phyloP scores from a whole-genome alignment of 2,888 invertebrate genomes.

The Thereva nobilitata region DNA sequence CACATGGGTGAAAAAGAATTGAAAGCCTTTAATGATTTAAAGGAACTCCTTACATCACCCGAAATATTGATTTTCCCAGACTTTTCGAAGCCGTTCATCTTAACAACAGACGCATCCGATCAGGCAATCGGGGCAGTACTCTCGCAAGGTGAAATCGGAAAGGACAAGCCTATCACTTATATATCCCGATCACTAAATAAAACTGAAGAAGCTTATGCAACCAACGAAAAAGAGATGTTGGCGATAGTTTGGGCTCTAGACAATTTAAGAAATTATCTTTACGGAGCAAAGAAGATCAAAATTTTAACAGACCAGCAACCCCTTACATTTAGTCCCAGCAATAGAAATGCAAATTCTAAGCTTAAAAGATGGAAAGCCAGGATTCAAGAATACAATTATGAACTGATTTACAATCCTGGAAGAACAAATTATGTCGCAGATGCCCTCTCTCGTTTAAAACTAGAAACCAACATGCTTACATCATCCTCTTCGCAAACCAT shows the following conservation, averaged over 20 bases:
- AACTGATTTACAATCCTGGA: constrained; percentile 38
- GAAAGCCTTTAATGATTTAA: constrained; percentile 20
- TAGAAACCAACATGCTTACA: constrained; percentile 2
- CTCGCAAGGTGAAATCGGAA: constrained; percentile 19
- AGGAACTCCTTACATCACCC: constrained; percentile 28
- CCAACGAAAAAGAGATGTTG: constrained; percentile 35
- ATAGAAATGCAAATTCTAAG: constrained; percentile 30
- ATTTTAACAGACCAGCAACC: constrained; percentile 40
- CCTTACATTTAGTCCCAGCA: constrained; percentile 25
- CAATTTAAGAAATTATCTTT: constrained; percentile 34
- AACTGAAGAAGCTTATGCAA: constrained; percentile 38
- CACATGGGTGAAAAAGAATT: constrained; percentile 26
- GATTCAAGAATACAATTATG: constrained; percentile 38
- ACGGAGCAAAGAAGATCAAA: constrained; percentile 37
- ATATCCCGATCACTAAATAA: constrained; percentile 13
- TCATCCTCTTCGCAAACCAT: neutral
- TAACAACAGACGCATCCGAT: constrained; percentile 42
- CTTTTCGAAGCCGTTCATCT: constrained; percentile 39
- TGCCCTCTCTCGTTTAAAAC: constrained; percentile 28
- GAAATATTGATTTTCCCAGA: constrained; percentile 41
- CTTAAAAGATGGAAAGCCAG: constrained; percentile 36
- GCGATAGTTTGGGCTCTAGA: constrained; percentile 35
- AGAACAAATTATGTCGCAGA: constrained; percentile 29
- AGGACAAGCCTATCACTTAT: constrained; percentile 6
- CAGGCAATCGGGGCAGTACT: constrained; percentile 33